A percentile compares a stretch with the other conserved stretches of the same genome.
phyloP scores from a whole-genome alignment of 2,888 invertebrate species.

The Nesidiocoris tenuis region DNA sequence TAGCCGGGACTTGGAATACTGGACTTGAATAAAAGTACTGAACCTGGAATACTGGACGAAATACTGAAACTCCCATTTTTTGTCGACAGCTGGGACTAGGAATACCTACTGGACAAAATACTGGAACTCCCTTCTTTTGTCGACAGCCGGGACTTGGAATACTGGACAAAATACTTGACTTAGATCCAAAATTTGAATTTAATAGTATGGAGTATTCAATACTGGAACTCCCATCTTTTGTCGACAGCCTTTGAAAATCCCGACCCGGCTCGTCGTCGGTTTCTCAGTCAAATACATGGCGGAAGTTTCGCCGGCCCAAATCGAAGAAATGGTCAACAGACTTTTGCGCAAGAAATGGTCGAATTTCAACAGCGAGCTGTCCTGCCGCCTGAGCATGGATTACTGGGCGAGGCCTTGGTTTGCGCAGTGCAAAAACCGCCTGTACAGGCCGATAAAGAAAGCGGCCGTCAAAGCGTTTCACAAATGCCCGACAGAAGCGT shows the following conservation, averaged over 20 bases:
- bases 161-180: too few species aligned
- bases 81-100: too few species aligned
- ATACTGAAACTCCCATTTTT: too few species aligned
- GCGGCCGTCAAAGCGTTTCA: constrained; percentile 23
- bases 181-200: too few species aligned
- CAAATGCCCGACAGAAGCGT: constrained; percentile 30
- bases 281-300: constrained; percentile 42
- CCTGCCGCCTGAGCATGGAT: constrained; percentile 39
- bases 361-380: constrained; percentile 18
- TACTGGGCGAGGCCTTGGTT: constrained; percentile 40
- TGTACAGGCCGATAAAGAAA: constrained; percentile 29
- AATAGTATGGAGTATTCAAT: too few species aligned
- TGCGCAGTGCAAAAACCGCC: constrained; percentile 25
- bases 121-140: too few species aligned
- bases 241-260: constrained; percentile 35
- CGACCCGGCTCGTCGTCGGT: constrained; percentile 8
- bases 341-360: constrained; percentile 37
- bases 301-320: constrained; percentile 31
- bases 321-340: constrained; percentile 41
- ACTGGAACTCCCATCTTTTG: too few species aligned
- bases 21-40: too few species aligned
- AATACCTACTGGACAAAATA: too few species aligned
- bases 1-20: too few species aligned
- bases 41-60: too few species aligned
- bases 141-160: too few species aligned